These are phyloP conservation scores for Scaptomyza polygonia DNA, from an alignment of 2,888 invertebrate genomes.

Conservation along the genomic window DNA sequence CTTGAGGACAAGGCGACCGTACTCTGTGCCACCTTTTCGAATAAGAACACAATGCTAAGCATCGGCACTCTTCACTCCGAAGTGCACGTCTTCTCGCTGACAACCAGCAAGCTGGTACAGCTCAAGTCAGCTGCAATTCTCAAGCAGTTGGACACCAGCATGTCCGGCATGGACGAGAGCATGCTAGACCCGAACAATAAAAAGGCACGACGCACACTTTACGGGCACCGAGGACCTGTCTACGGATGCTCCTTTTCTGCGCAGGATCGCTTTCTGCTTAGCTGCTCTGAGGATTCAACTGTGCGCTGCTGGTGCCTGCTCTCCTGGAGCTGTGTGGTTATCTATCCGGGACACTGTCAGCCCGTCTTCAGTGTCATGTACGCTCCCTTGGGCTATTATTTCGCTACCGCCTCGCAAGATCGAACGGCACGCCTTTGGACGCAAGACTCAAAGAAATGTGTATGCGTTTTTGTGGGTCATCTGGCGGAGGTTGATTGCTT, in stretches of 20 bases:
- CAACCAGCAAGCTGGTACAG: slow-evolving; percentile 47
- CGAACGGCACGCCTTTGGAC: slow-evolving; percentile 61
- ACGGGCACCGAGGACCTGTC: slow-evolving; percentile 55
- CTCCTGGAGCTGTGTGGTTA: slow-evolving; percentile 63
- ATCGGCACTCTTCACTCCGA: slow-evolving; percentile 47
- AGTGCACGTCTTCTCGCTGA: slow-evolving; percentile 51
- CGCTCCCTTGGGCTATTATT: slow-evolving; percentile 61
- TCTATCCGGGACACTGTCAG: slow-evolving; percentile 56
- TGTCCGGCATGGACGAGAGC: slow-evolving; percentile 45
- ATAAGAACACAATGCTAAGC: slow-evolving; percentile 40
- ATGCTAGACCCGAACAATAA: slow-evolving; percentile 43
- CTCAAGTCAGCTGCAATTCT: slow-evolving; percentile 42
- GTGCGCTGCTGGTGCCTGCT: slow-evolving; percentile 63
- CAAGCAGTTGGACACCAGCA: slow-evolving; percentile 29
- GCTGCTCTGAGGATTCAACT: slow-evolving; percentile 53
- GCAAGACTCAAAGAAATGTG: slow-evolving; percentile 42
- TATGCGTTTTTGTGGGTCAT: slow-evolving; percentile 52
- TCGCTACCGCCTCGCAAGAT: slow-evolving; percentile 57
- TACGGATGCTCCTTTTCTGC: slow-evolving; percentile 49
- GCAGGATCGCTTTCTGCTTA: slow-evolving; percentile 50
- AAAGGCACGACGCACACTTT: slow-evolving; percentile 28
- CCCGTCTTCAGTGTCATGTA: slow-evolving; percentile 46
- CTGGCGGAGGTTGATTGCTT: slow-evolving; percentile 49
- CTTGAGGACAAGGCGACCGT: slow-evolving; percentile 22
- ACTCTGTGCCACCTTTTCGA: slow-evolving; percentile 53